These are phyloP conservation scores for Pyrgilauda ruficollis DNA, from an alignment of 2,113 vertebrate species.

Conservation along the genomic window DNA sequence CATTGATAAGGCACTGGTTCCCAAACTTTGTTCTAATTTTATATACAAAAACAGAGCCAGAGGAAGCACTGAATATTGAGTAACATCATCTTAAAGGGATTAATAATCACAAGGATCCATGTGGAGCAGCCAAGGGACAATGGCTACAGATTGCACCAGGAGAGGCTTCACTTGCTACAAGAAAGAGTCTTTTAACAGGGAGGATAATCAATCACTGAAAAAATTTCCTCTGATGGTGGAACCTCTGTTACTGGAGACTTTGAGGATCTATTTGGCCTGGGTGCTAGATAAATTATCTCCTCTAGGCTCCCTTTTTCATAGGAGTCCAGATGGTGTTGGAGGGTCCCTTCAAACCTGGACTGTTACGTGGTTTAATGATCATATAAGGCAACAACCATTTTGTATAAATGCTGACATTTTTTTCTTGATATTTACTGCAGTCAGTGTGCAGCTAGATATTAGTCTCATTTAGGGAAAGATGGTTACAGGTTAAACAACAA, in stretches of 20 bases:
- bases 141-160: not conserved
- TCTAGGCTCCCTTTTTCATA: not conserved
- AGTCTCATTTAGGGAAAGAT: not conserved
- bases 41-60: not conserved
- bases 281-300: not conserved
- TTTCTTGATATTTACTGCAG: not conserved
- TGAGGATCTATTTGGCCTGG: not conserved
- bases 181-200: not conserved
- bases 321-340: not conserved
- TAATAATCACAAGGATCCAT: not conserved
- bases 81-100: not conserved
- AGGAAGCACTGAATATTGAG: not conserved
- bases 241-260: not conserved
- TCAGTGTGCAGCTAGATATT: not conserved
- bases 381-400: not conserved
- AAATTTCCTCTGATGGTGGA: not conserved
- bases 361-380: not conserved
- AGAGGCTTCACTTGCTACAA: not conserved
- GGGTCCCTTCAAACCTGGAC: not conserved
- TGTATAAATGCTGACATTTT: not conserved
- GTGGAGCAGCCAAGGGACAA: rapidly evolving
- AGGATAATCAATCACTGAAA: not conserved
- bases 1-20: not conserved
- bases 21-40: not conserved
- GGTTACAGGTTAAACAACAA: not conserved